Conservation (phyloP, 2,888 invertebrate genomes). For the Macrophya annulata region DNA sequence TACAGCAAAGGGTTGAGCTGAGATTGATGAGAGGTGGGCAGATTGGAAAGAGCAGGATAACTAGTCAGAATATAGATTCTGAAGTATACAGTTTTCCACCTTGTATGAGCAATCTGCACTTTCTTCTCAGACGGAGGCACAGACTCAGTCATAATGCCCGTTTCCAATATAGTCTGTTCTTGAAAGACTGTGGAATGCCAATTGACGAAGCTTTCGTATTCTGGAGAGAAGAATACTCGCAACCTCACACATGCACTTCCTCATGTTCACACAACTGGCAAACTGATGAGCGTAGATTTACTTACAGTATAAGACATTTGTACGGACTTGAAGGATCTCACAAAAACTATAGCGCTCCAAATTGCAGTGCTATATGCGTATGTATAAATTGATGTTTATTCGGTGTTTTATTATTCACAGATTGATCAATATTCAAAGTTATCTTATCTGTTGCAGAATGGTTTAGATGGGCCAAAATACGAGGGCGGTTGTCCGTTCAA, state of each 20-base stretch:
- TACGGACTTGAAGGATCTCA: slow-evolving; percentile 88
- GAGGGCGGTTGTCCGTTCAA: slow-evolving; percentile 86
- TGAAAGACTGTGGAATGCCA: slow-evolving; percentile 87
- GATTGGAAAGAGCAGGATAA: slow-evolving; percentile 66
- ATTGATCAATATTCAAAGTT: background rate
- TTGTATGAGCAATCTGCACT: slow-evolving; percentile 85
- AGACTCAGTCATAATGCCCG: slow-evolving; percentile 85
- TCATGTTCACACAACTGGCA: slow-evolving; percentile 85
- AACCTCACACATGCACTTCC: slow-evolving; percentile 78
- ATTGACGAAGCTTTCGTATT: slow-evolving; percentile 84
- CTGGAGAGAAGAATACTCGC: slow-evolving; percentile 85
- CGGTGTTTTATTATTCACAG: background rate
- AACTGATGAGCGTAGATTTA: slow-evolving; percentile 83
- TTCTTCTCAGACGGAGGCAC: slow-evolving; percentile 81
- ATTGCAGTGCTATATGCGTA: slow-evolving; percentile 84
- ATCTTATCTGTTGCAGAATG: slow-evolving; percentile 66
- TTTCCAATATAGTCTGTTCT: slow-evolving; percentile 86
- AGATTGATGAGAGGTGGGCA: slow-evolving; percentile 61
- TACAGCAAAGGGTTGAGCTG: slow-evolving; percentile 67
- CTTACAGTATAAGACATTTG: slow-evolving; percentile 87
- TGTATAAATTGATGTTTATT: slow-evolving; percentile 63
- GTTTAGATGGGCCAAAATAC: slow-evolving; percentile 77
- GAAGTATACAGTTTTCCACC: slow-evolving; percentile 82
- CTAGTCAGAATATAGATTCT: slow-evolving; percentile 77
- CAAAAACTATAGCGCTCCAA: slow-evolving; percentile 83